Evolutionary conservation across 2,113 vertebrate genomes (phyloP), one percentile per base, ranked within the genome.

Genomic region (Cynoglossus semilaevis): DNA sequence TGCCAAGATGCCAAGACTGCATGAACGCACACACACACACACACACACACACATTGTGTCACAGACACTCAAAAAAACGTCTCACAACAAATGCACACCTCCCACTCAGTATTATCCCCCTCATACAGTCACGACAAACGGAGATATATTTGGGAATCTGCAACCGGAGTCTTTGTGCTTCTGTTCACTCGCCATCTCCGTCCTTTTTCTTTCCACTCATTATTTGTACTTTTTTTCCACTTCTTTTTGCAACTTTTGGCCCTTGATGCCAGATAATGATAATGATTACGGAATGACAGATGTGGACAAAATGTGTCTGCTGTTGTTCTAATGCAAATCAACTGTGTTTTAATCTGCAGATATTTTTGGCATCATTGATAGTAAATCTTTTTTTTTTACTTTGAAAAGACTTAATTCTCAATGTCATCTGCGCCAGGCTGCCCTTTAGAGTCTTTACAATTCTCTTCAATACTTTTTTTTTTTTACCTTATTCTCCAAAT

Each of bases 181-280:
- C 57, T 51, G 63, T 63, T 57, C 49, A 18, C 44, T 38, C 58
- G 37, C 17, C 13, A 59, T 56, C 51, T 40, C 34, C 49, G 49
- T 58, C 51, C 37, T 29, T 37, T 22, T 7, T 65, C 16, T 60
- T 49, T 65, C 17, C 51, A 13, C 49, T 38, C 42, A 7, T 42
- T 72, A 29, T 63, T 69, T 47, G 12, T 58, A 44, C 51, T 22
- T 40, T 36, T 17, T 68, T 46, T 46, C 73, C 4, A 68, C 18
- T 15, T 2, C 46, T 51, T 68, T 16, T 51, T 52, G 40, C 53
- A 71, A 62, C 50, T 71, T 67, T 63, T 42, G 41, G 15, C 52
- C 56, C 52, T 44, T 56, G 69, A 58, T 80, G 67, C 77, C 70
- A 79, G 67, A 71, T 66, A 80, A 84, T 79, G 79, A 72, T 79